Evolutionary conservation across 2,797 vertebrate genomes (phyloP).

Genomic region (Leptoclinus maculatus): DNA sequence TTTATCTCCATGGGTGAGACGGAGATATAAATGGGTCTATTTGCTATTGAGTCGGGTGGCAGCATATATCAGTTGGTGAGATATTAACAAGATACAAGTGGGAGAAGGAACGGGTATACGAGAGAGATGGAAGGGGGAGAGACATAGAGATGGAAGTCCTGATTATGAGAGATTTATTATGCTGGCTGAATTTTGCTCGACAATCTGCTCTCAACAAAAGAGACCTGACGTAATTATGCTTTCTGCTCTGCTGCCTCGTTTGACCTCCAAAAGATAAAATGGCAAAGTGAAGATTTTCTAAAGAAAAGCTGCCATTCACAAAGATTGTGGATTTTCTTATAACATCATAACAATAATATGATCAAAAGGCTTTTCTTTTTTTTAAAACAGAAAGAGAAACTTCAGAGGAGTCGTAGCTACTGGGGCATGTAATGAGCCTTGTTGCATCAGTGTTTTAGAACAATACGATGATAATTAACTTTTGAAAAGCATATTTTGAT

Average conservation of each 20-base stretch:
- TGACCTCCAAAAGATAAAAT: conserved; percentile 14
- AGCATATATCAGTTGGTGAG: background rate
- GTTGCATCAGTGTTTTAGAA: background rate
- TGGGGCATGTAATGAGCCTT: background rate
- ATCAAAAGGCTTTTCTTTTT: background rate
- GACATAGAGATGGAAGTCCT: background rate
- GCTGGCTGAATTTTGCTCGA: background rate
- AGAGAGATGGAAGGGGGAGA: conserved; percentile 3
- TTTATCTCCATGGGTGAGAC: background rate
- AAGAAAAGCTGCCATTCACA: background rate
- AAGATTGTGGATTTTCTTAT: background rate
- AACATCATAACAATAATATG: background rate
- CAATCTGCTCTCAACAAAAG: conserved; percentile 16
- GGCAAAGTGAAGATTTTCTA: conserved; percentile 5
- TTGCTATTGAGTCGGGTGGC: conserved; percentile 17
- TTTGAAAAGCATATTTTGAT: background rate
- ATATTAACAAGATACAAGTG: conserved; percentile 1
- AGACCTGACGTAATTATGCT: conserved; percentile 7
- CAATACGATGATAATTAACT: background rate
- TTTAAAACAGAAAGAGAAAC: background rate
- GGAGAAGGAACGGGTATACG: background rate
- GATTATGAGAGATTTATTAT: conserved; percentile 9
- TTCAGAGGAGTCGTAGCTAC: background rate
- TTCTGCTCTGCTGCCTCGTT: conserved; percentile 26
- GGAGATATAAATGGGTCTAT: conserved; percentile 29